A percentile compares a stretch with the other conserved stretches of the same genome.
These are phyloP conservation scores for Sarcophaga bullata DNA, from an alignment of 1,140 invertebrate species.

Conservation along the genomic window DNA sequence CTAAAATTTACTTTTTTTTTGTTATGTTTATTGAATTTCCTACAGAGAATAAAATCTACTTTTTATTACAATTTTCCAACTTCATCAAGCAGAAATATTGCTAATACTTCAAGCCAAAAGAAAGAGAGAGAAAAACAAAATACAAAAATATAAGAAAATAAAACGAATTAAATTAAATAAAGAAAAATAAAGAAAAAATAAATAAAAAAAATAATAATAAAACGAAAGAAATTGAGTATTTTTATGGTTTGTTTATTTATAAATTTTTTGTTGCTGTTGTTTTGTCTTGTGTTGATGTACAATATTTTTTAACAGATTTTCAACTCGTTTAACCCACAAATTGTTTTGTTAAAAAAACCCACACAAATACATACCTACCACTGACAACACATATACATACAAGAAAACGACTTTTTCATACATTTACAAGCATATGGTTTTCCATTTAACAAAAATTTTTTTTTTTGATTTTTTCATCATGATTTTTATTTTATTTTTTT, in stretches of 20 bases:
- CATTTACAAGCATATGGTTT: too few relatives aligned
- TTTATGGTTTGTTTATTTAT: not conserved
- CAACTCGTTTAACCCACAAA: conserved; percentile 9
- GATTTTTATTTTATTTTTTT: not conserved
- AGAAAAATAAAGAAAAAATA: not conserved
- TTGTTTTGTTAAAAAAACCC: conserved; percentile 4
- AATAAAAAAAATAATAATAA: not conserved
- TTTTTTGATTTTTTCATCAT: not conserved
- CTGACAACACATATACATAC: too few relatives aligned
- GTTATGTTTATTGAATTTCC: not conserved
- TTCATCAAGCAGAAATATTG: conserved; percentile 14
- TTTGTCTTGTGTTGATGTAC: not conserved
- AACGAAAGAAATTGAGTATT: not conserved
- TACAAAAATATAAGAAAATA: too few relatives aligned
- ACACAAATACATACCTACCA: not conserved
- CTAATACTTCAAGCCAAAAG: not conserved
- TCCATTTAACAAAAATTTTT: not conserved
- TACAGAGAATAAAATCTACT: not conserved
- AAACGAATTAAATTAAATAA: too few relatives aligned
- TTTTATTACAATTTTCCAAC: conserved; percentile 10
- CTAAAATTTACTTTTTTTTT: not conserved
- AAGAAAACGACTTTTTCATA: too few relatives aligned
- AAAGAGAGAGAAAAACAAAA: too few relatives aligned
- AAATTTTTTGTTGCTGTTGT: too few relatives aligned
- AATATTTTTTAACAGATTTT: not conserved